Evolutionary conservation across 1,140 invertebrate genomes (phyloP).

Genomic region (Goniozus legneri): DNA sequence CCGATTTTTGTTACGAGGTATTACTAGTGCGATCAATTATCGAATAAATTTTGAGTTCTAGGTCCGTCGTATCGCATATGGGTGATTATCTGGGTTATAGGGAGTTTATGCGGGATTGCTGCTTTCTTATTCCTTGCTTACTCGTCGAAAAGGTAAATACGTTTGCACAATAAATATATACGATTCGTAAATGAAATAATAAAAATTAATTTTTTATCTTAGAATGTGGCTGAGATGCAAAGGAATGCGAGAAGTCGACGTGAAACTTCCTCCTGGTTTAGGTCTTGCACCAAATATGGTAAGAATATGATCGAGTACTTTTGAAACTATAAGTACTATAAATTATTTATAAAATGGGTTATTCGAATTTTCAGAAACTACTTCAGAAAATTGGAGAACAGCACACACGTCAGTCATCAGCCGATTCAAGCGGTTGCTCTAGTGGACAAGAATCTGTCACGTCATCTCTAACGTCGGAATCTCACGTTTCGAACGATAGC

Average conservation of each 20-base stretch:
- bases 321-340: neutral
- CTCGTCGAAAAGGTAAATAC: constrained; percentile 43
- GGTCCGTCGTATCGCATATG: constrained; percentile 32
- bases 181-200: neutral
- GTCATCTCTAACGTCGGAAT: constrained; percentile 56
- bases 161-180: constrained; percentile 8
- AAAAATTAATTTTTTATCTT: constrained; percentile 17
- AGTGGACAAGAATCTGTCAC: constrained; percentile 59
- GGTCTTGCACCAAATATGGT: constrained; percentile 47
- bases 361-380: constrained; percentile 36
- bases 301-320: constrained; percentile 8
- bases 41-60: constrained; percentile 13
- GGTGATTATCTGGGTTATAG: constrained; percentile 45
- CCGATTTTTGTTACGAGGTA: neutral
- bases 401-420: constrained; percentile 49
- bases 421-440: constrained; percentile 59
- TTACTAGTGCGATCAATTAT: constrained; percentile 1
- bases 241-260: constrained; percentile 56
- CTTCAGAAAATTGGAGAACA: constrained; percentile 45
- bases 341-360: constrained; percentile 13
- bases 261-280: constrained; percentile 58
- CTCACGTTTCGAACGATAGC: constrained; percentile 55
- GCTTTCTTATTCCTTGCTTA: constrained; percentile 38
- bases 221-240: constrained; percentile 54
- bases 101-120: constrained; percentile 28